phyloP scores from a whole-genome alignment of 2,888 invertebrate genomes.

The Boloria euphrosyne region DNA sequence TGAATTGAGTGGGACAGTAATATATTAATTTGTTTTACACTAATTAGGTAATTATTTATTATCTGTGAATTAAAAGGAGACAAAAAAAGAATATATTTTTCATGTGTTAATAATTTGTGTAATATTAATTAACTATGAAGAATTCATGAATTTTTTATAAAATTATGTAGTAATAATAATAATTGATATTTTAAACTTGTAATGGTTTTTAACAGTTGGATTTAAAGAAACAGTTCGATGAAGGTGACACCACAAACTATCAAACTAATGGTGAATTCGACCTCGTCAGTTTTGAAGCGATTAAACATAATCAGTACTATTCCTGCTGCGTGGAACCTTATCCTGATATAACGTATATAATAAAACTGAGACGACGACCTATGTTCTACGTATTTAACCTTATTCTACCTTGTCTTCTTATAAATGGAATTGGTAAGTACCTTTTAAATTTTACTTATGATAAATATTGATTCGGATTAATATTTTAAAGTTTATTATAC shows the following conservation, averaged over 20 bases:
- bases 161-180: no score
- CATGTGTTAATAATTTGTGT: no score
- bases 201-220: slow-evolving; percentile 80
- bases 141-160: no score
- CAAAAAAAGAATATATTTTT: no score
- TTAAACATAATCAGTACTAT: slow-evolving; percentile 88
- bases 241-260: slow-evolving; percentile 93
- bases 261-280: slow-evolving; percentile 96
- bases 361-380: slow-evolving; percentile 88
- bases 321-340: slow-evolving; percentile 92
- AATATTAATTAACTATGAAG: no score
- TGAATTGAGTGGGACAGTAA: no score
- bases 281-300: slow-evolving; percentile 88
- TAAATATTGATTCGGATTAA: no score
- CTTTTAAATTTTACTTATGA: background rate
- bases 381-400: slow-evolving; percentile 94
- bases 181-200: no score
- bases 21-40: no score
- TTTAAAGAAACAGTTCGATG: slow-evolving; percentile 88
- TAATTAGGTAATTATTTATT: no score
- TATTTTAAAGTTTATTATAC: no score
- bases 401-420: slow-evolving; percentile 91
- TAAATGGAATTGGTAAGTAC: slow-evolving; percentile 90
- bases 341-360: slow-evolving; percentile 92
- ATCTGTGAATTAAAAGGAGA: no score